A percentile compares a stretch with the other conserved stretches of the same genome.
Evolutionary conservation across 2,888 invertebrate genomes (phyloP).

Genomic region (Eristalis arbustorum): DNA sequence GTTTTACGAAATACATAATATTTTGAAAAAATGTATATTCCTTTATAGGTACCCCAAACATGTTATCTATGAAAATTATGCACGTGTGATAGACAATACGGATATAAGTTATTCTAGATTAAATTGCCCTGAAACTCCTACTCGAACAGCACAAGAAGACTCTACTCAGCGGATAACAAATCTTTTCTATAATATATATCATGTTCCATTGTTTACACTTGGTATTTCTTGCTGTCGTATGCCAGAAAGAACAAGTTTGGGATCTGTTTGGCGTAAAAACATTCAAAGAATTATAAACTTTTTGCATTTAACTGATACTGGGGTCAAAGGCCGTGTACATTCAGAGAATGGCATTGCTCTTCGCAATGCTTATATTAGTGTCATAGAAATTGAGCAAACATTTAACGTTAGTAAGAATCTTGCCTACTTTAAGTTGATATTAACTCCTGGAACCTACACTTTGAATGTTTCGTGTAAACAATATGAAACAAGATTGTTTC

Average conservation of each 20-base stretch:
- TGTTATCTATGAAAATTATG: slow-evolving; percentile 76
- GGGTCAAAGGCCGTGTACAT: slow-evolving; percentile 86
- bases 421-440: slow-evolving; percentile 87
- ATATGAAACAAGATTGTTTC: slow-evolving; percentile 82
- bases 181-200: slow-evolving; percentile 83
- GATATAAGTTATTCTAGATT: slow-evolving; percentile 76
- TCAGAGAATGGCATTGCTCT: slow-evolving; percentile 85
- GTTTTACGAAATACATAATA: slow-evolving; percentile 44
- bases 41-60: slow-evolving; percentile 75
- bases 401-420: slow-evolving; percentile 85
- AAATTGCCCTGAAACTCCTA: slow-evolving; percentile 74
- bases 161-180: slow-evolving; percentile 82
- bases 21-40: neutral
- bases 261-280: slow-evolving; percentile 87
- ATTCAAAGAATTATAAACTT: slow-evolving; percentile 84
- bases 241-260: slow-evolving; percentile 85
- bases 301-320: slow-evolving; percentile 84
- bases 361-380: slow-evolving; percentile 86
- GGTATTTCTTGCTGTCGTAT: slow-evolving; percentile 92
- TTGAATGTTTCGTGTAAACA: slow-evolving; percentile 84
- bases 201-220: slow-evolving; percentile 85
- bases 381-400: slow-evolving; percentile 82
- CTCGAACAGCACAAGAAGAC: slow-evolving; percentile 74
- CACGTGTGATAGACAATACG: slow-evolving; percentile 75
- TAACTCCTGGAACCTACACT: slow-evolving; percentile 86